These are phyloP conservation scores for Chirona hameri DNA, from an alignment of 2,888 invertebrate genomes.

Conservation along the genomic window DNA sequence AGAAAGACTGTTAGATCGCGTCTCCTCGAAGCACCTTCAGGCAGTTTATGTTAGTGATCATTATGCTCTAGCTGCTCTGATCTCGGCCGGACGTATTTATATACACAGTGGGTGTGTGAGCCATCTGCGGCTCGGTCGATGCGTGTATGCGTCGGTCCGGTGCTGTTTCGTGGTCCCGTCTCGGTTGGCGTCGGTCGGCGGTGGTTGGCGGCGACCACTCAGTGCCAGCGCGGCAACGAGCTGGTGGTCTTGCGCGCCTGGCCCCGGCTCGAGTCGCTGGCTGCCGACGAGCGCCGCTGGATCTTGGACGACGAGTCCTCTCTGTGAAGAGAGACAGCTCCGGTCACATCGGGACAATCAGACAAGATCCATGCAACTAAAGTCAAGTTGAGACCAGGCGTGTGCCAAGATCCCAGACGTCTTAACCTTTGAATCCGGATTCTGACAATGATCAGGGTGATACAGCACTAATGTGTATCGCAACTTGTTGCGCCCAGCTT, in stretches of 20 bases:
- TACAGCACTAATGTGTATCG: too few species aligned
- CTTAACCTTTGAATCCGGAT: too few species aligned
- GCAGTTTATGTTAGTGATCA: conserved; percentile 24
- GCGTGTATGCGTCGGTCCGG: too few species aligned
- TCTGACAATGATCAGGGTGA: too few species aligned
- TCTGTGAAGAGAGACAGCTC: background rate
- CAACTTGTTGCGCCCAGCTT: too few species aligned
- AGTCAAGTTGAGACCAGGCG: too few species aligned
- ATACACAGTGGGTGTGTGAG: background rate
- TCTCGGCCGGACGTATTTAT: background rate
- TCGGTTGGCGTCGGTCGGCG: background rate
- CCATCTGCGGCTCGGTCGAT: background rate
- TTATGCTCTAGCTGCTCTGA: conserved; percentile 23
- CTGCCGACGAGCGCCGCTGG: background rate
- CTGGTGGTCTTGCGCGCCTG: background rate
- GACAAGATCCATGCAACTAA: too few species aligned
- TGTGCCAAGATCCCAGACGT: too few species aligned
- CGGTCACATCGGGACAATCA: background rate
- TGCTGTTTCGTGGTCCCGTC: background rate
- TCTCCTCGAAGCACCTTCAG: background rate
- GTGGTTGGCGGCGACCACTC: background rate
- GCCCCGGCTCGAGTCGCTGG: background rate
- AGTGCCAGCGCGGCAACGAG: conserved; percentile 9
- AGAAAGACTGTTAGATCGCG: conserved; percentile 25
- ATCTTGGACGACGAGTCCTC: background rate